phyloP scores from a whole-genome alignment of 2,797 vertebrate species.

The Neomorphus geoffroyi region DNA sequence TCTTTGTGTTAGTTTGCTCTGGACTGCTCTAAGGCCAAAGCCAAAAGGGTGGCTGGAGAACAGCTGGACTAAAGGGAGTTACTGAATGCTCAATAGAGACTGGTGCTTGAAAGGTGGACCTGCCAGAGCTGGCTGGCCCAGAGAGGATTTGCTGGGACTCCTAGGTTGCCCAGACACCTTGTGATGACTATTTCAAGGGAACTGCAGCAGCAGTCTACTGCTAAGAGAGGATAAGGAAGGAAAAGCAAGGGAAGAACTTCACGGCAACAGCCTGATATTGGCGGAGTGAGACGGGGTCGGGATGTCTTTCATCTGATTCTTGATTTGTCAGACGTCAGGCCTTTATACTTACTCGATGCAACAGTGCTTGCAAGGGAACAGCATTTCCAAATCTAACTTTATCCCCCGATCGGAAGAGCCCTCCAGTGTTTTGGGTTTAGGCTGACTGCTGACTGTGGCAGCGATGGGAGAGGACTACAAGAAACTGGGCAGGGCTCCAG shows the following conservation, averaged over 20 bases:
- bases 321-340: neutral
- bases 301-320: neutral
- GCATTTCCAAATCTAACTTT: neutral
- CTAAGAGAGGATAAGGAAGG: neutral
- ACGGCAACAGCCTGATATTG: neutral
- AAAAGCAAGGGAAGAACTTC: neutral
- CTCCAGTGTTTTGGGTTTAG: neutral
- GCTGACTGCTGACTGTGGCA: neutral
- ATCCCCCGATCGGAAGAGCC: neutral
- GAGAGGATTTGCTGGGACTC: neutral
- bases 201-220: neutral
- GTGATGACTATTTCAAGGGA: neutral
- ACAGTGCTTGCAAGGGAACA: neutral
- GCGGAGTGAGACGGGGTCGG: too few species aligned
- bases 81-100: neutral
- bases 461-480: neutral
- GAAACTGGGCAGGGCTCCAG: neutral
- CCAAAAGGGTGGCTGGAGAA: neutral
- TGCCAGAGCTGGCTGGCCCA: neutral
- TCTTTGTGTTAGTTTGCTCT: neutral
- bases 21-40: neutral
- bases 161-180: neutral
- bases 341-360: rapidly evolving
- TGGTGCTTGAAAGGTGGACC: neutral
- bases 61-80: neutral